Conservation (phyloP, 2,797 vertebrate genomes). For the Diglossa cyanea region DNA sequence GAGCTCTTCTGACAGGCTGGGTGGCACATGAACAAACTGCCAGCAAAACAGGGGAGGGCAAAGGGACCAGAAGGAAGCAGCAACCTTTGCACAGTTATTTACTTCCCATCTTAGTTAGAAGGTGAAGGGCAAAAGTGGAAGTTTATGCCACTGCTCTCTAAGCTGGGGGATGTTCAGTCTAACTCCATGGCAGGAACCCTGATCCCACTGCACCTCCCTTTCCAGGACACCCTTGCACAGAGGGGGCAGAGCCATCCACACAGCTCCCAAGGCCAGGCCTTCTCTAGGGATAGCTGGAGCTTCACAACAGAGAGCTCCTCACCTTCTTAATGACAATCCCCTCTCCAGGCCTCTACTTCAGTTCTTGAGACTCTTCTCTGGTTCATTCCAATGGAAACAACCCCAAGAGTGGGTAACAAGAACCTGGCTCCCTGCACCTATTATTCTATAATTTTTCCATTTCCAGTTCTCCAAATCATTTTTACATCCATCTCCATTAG, state of each 20-base stretch:
- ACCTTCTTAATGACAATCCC: not conserved
- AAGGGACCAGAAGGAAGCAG: not conserved
- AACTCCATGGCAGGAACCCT: not conserved
- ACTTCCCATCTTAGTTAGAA: not conserved
- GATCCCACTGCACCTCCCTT: not conserved
- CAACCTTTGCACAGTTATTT: not conserved
- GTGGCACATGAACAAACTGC: not conserved
- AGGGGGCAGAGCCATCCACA: not conserved
- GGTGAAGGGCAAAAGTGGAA: not conserved
- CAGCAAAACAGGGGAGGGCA: not conserved
- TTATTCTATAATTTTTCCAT: not conserved
- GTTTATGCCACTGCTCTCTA: not conserved
- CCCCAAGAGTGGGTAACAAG: not conserved
- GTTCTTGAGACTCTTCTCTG: not conserved
- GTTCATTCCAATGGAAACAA: not conserved
- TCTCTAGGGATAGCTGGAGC: not conserved
- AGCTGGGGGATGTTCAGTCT: not conserved
- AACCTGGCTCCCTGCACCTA: not conserved
- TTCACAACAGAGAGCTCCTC: not conserved
- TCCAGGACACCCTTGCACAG: accelerated
- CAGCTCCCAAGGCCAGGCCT: not conserved
- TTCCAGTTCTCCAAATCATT: not conserved
- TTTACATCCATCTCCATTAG: not conserved
- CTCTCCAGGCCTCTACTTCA: not conserved
- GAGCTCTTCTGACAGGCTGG: not conserved